phyloP scores from a whole-genome alignment of 2,113 vertebrate genomes.

The Laticauda colubrina region DNA sequence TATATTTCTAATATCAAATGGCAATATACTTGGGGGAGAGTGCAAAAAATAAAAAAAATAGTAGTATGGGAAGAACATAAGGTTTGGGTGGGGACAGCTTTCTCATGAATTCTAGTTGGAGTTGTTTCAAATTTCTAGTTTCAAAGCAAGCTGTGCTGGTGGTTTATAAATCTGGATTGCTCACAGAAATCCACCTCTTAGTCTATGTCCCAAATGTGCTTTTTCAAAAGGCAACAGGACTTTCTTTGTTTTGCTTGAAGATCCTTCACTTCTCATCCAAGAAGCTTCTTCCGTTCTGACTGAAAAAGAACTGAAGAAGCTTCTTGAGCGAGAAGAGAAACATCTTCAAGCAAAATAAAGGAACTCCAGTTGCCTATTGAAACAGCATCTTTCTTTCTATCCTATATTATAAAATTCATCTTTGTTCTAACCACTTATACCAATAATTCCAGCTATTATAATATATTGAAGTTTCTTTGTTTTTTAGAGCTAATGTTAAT shows the following conservation, averaged over 20 bases:
- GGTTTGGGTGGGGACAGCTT: background rate
- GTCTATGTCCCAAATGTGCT: background rate
- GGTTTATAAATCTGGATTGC: background rate
- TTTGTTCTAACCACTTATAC: too few species aligned
- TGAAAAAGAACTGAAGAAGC: too few species aligned
- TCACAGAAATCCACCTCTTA: background rate
- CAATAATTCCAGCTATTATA: too few species aligned
- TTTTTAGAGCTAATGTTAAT: too few species aligned
- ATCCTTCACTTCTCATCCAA: background rate
- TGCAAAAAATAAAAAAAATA: background rate
- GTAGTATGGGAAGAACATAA: background rate
- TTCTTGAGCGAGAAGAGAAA: too few species aligned
- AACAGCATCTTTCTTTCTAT: too few species aligned
- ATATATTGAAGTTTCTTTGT: too few species aligned
- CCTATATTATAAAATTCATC: too few species aligned
- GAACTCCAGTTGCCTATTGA: too few species aligned
- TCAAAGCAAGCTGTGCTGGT: background rate
- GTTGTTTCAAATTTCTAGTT: background rate
- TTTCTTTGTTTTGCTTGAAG: background rate
- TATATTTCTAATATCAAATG: background rate
- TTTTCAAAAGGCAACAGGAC: background rate
- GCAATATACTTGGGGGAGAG: background rate
- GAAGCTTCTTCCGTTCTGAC: background rate
- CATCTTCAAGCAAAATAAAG: too few species aligned
- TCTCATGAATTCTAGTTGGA: background rate